Evolutionary conservation across 37 sponge, comb jelly and placozoan species (phyloP).

Genomic region (Oscarella lobularis): DNA sequence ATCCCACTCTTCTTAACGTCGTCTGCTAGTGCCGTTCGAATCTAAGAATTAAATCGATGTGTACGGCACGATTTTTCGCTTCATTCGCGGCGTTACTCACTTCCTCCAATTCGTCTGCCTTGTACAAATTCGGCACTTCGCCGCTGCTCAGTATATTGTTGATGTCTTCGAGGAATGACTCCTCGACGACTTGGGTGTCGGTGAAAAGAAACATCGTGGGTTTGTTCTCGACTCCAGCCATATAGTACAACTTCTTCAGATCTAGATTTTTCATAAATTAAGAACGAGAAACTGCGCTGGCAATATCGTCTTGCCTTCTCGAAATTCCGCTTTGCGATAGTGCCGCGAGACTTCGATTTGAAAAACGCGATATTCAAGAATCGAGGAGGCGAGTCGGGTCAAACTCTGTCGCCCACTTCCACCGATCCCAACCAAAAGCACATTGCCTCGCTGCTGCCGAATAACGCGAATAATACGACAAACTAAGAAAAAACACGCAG

Average conservation of each 20-base stretch:
- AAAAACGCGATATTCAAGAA: constrained; percentile 76
- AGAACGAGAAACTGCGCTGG: neutral
- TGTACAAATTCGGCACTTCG: constrained; percentile 98
- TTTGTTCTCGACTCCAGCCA: constrained; percentile 96
- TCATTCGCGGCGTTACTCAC: too few relatives aligned
- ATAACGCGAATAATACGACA: constrained; percentile 90
- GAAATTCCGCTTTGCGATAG: constrained; percentile 88
- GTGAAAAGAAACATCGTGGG: constrained; percentile 96
- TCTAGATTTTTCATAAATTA: constrained; percentile 15
- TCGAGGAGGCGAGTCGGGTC: constrained; percentile 76
- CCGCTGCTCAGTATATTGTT: constrained; percentile 96
- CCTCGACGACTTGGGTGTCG: constrained; percentile 96
- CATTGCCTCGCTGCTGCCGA: constrained; percentile 92
- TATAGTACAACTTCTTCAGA: constrained; percentile 74
- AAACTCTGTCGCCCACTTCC: constrained; percentile 97
- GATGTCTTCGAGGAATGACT: constrained; percentile 96
- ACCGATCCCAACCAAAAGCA: constrained; percentile 92
- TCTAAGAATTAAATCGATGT: too few relatives aligned
- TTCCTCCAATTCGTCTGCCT: constrained; percentile 97
- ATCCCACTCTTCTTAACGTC: constrained; percentile 75
- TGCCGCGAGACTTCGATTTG: constrained; percentile 95
- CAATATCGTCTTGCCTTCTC: constrained; percentile 47
- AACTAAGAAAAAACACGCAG: constrained; percentile 25
- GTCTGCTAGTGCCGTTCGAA: constrained; percentile 38
- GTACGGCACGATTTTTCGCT: too few relatives aligned